phyloP scores from a whole-genome alignment of 2,888 invertebrate genomes.

The Drymonia ruficornis region DNA sequence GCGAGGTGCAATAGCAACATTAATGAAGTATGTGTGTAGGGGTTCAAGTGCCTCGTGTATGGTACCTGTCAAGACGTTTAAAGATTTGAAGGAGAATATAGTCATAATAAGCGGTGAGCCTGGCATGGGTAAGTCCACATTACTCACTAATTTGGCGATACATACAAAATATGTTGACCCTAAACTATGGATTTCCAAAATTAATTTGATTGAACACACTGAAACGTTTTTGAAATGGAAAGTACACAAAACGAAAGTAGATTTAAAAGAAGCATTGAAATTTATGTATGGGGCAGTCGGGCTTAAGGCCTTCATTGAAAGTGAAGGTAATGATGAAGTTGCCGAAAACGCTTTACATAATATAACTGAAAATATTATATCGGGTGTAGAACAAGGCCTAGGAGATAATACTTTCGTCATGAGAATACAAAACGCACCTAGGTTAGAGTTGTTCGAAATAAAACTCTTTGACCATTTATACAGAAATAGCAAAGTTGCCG shows the following conservation, averaged over 20 bases:
- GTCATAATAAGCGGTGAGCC: slow-evolving; percentile 32
- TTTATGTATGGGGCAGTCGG: slow-evolving; percentile 15
- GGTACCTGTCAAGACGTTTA: slow-evolving; percentile 10
- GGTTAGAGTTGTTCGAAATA: slow-evolving; percentile 16
- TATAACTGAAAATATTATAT: not conserved
- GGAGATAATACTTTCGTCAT: not conserved
- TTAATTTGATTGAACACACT: slow-evolving; percentile 27
- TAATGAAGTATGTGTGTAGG: slow-evolving; percentile 19
- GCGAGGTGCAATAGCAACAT: slow-evolving; percentile 14
- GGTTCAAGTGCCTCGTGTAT: slow-evolving; percentile 5
- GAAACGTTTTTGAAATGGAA: slow-evolving; percentile 14
- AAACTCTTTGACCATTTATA: slow-evolving; percentile 24
- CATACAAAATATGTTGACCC: slow-evolving; percentile 27
- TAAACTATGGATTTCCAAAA: slow-evolving; percentile 27
- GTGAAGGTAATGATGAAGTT: too few species aligned
- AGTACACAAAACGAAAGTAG: slow-evolving; percentile 6
- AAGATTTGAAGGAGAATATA: slow-evolving; percentile 22
- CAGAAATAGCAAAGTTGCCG: slow-evolving; percentile 15
- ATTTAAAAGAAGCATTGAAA: slow-evolving; percentile 11
- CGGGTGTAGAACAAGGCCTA: not conserved
- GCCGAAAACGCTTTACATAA: not conserved
- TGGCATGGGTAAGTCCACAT: slow-evolving; percentile 40
- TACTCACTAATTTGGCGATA: slow-evolving; percentile 31
- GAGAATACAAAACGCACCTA: not conserved
- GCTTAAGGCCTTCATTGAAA: not conserved